These are phyloP conservation scores for Myzus persicae DNA, from an alignment of 1,140 invertebrate species.

Conservation along the genomic window DNA sequence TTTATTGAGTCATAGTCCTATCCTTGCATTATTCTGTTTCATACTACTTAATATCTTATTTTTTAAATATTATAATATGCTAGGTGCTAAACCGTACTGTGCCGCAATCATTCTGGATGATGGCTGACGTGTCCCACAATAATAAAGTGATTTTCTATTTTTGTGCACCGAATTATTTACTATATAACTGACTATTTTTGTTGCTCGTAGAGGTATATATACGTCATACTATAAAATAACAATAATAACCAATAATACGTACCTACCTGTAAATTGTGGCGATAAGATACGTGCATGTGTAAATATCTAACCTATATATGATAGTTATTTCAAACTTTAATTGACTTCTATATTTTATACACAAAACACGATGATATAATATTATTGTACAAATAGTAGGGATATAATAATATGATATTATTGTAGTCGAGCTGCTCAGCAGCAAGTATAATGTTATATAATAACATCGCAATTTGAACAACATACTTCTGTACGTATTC, in stretches of 20 bases:
- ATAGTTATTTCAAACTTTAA: background rate
- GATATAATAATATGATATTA: too few species aligned
- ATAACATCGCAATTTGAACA: background rate
- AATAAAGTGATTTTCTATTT: too few species aligned
- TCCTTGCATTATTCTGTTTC: too few species aligned
- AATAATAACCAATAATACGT: background rate
- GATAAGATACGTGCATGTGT: slow-evolving; percentile 1
- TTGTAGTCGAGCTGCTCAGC: background rate
- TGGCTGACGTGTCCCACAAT: background rate
- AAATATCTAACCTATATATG: background rate
- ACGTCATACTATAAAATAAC: background rate
- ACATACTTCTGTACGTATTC: background rate
- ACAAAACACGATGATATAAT: background rate
- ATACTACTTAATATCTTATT: too few species aligned
- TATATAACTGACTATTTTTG: background rate
- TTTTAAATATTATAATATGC: too few species aligned
- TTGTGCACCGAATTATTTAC: background rate
- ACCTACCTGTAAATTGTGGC: background rate
- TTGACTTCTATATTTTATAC: background rate
- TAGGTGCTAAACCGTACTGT: too few species aligned
- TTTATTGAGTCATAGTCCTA: too few species aligned
- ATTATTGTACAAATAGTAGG: background rate
- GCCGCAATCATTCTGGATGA: too few species aligned
- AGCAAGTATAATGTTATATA: background rate
- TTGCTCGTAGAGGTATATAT: background rate